Evolutionary conservation across 2,888 invertebrate species (phyloP).

Genomic region (Nomada ruficornis): DNA sequence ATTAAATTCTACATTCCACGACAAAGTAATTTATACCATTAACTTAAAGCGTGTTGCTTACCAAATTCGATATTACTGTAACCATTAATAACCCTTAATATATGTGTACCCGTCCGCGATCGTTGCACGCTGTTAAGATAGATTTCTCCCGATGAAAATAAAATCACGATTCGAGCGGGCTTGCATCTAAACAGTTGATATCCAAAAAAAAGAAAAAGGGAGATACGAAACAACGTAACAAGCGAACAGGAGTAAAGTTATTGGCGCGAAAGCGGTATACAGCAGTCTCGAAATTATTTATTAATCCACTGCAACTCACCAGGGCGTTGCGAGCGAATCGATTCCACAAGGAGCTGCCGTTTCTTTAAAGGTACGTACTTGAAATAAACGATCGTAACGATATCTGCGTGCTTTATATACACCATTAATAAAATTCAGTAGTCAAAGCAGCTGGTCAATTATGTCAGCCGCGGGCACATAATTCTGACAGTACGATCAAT

Average conservation of each 20-base stretch:
- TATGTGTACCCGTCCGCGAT: not conserved
- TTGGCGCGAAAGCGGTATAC: not conserved
- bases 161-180: not conserved
- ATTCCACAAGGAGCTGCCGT: not conserved
- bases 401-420: constrained; percentile 6
- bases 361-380: not conserved
- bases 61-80: not conserved
- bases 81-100: constrained; percentile 5
- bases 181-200: not conserved
- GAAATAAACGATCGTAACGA: not conserved
- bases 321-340: not conserved
- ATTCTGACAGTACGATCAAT: constrained; percentile 57
- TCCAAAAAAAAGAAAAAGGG: no score
- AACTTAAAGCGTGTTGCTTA: not conserved
- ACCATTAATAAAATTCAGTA: constrained; percentile 50
- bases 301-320: not conserved
- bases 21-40: not conserved
- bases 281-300: constrained; percentile 10
- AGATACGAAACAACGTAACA: not conserved
- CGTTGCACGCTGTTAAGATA: not conserved
- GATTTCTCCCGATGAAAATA: not conserved
- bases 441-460: constrained; percentile 59
- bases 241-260: not conserved
- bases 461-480: constrained; percentile 52
- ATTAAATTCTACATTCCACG: not conserved